phyloP scores from a whole-genome alignment of 2,113 vertebrate genomes.

The Hymenochirus boettgeri region DNA sequence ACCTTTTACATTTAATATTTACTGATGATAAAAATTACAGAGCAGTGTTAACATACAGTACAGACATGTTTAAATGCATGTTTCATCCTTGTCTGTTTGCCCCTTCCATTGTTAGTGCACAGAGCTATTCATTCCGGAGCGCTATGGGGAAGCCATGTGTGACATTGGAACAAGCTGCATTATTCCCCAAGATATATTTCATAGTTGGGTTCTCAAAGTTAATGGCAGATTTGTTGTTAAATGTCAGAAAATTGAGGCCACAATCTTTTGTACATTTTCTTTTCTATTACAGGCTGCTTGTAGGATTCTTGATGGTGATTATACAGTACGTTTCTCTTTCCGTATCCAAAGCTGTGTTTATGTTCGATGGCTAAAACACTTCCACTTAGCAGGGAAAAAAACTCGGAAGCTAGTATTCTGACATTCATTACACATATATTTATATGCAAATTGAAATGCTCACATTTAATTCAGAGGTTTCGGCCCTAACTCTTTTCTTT shows the following conservation, averaged over 20 bases:
- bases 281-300: slow-evolving; percentile 9
- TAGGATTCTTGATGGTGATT: background rate
- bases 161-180: background rate
- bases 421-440: background rate
- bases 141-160: background rate
- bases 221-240: slow-evolving; percentile 14
- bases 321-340: background rate
- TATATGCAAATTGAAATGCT: background rate
- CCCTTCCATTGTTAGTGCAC: background rate
- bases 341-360: slow-evolving; percentile 11
- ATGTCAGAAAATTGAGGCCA: background rate
- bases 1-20: too few species aligned
- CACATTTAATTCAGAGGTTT: background rate
- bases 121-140: background rate
- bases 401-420: background rate
- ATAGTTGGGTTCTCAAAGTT: slow-evolving; percentile 6
- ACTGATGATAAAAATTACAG: too few species aligned
- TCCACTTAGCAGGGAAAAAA: slow-evolving; percentile 3
- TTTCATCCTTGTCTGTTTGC: too few species aligned
- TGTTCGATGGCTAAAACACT: background rate
- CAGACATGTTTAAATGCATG: too few species aligned
- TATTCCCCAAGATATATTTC: background rate
- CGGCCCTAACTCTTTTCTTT: background rate
- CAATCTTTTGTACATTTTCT: background rate
- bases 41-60: too few species aligned